Base-by-base conservation (phyloP, 2,113 vertebrate species). In the Serinus canaria region DNA sequence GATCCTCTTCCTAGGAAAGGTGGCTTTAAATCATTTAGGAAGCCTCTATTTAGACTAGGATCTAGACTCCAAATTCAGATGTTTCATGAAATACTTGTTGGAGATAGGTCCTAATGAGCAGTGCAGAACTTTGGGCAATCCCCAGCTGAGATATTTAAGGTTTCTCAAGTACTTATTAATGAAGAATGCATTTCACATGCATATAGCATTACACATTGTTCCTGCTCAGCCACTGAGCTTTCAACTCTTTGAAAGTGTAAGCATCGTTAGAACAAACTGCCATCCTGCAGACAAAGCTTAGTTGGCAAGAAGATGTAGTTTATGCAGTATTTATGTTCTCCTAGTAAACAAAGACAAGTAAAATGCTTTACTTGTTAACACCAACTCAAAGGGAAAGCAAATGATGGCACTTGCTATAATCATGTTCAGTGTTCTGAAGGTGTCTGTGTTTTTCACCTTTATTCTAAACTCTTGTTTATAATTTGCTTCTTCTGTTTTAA, bases 301-400 rank as follows among this genome's bases (percentile, higher is more conserved):
- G 78, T 10, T 92, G 92, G 87, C 92, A 96, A 70, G 89, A 82
- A 52, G 82, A 86, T 80, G 72, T 66, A 63, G 67, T 91, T 94
- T 74, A 94, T 95, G 91, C 87, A 95, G 89, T 97, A 95, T 96
- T 97, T 95, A 95, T 96, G 70, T 94, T 96, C 67, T 78, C 35
- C 77, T 11, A 20, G 91, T 92, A 97, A 94, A 95, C 78, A 95
- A 69, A 92, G 89, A 83, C 63, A 88, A 91, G 91, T 52, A 89
- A 96, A 96, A 94, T 64, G 78, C 63, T 91, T 85, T 87, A 55
- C 74, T 94, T 91, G 94, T 95, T 94, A 94, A 83, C 70, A 85
- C 74, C 87, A 52, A 44, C 92, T 94, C 78, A 83, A 80, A 92
- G 91, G 33, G 81, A 94, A 82, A 70, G 81, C 1, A 0, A 85